These are phyloP conservation scores for Drosophila bocki DNA, from an alignment of 1,140 invertebrate genomes.

Conservation along the genomic window DNA sequence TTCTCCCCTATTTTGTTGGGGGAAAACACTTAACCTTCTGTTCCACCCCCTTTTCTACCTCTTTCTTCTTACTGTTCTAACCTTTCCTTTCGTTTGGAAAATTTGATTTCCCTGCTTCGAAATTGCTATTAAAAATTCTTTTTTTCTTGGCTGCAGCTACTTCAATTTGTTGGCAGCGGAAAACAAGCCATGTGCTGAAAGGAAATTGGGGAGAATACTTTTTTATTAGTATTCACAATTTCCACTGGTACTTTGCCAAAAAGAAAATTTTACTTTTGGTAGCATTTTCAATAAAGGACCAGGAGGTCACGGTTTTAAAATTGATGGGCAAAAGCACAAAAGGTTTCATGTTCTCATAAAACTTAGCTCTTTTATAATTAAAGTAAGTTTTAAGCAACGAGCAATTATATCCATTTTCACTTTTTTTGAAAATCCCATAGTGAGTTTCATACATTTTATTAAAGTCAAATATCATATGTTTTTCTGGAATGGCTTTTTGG, in stretches of 20 bases:
- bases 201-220: not conserved
- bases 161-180: slow-evolving; percentile 4
- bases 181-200: slow-evolving; percentile 4
- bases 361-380: not conserved
- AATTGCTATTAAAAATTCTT: slow-evolving; percentile 3
- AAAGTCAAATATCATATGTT: not conserved
- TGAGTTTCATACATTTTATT: not conserved
- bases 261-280: slow-evolving; percentile 5
- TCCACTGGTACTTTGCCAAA: slow-evolving; percentile 10
- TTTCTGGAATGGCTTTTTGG: not conserved
- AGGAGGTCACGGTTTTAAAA: slow-evolving; percentile 10
- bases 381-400: not conserved
- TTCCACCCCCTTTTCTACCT: not conserved
- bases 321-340: slow-evolving; percentile 8
- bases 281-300: slow-evolving; percentile 1
- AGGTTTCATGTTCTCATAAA: not conserved
- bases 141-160: not conserved
- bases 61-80: not conserved
- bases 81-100: slow-evolving; percentile 10
- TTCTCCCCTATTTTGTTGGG: slow-evolving; percentile 8
- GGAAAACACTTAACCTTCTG: slow-evolving; percentile 6
- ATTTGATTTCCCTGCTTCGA: slow-evolving; percentile 15
- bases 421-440: not conserved
- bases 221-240: slow-evolving; percentile 9
- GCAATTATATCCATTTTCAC: not conserved